Base-by-base conservation (phyloP, 2,888 invertebrate genomes). In the Hofmannophila pseudospretella region DNA sequence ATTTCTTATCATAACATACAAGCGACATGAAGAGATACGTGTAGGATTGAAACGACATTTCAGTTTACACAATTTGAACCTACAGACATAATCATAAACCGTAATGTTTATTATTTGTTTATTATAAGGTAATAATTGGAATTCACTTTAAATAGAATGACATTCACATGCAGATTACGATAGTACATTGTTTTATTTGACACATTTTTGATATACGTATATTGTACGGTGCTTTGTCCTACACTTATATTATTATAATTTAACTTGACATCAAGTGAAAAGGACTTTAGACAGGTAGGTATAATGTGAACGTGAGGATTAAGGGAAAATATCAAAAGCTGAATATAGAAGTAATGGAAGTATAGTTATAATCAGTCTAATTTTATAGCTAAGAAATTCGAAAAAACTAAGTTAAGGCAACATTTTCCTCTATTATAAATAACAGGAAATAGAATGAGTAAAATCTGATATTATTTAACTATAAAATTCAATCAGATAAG, bases 401-500 rank as follows among this genome's bases (percentile, higher is more conserved):
- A 27, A 23, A 28, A 37, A 27, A 32, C 42, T 39, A 47, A 48
- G 38, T 42, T 58, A 54, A 60, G 61, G 54, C 59, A 58, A 40
- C 45, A 49, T 41, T 39, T 42, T 42, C 45, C 42, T 38, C 38
- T 48, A 50, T 7, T 11, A 16, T 14, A 19, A 5, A 41, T 39
- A 55, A 50, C 44, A 54, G 42, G 47, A 44, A n/a, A 41, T 46
- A 51, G 42, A 52, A 47, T 44, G 29, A 43, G 29, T 34, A 42
- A 46, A 36, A 33, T 41, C 25, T 35, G 29, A 44, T 47, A 51
- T 16, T 16, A 37, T 41, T 48, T 32, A 30, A 14, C 38, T 43
- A 38, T 51, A 47, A 32, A 40, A 31, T 41, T 38, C 33, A 51
- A 46, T 46, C 39, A 42, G 42, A 43, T 60, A 64, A 67, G 64